Evolutionary conservation across 2,888 invertebrate genomes (phyloP).

Genomic region (Hydroisotoma schaefferi): DNA sequence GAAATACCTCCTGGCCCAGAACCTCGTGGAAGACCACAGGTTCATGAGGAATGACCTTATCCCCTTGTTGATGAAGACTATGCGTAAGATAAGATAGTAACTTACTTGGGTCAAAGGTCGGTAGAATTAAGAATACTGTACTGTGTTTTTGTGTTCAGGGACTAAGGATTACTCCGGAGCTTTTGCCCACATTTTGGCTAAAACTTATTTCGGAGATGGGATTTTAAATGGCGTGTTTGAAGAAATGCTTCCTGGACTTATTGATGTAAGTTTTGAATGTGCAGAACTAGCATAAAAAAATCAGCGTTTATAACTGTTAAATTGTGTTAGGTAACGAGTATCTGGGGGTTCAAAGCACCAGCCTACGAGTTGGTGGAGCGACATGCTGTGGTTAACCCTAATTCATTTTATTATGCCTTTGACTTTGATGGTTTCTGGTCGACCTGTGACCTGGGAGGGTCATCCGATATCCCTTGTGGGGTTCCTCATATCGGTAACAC

Average conservation of each 20-base stretch:
- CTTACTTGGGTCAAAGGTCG: not conserved
- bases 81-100: constrained; percentile 17
- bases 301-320: too few species aligned
- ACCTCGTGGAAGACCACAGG: constrained; percentile 14
- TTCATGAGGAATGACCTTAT: constrained; percentile 35
- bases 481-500: not conserved
- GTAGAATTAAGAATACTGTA: too few species aligned
- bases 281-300: too few species aligned
- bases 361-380: constrained; percentile 31
- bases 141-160: not conserved
- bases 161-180: constrained; percentile 23
- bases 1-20: constrained; percentile 26
- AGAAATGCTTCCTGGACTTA: constrained; percentile 32
- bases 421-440: constrained; percentile 35
- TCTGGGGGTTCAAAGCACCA: constrained; percentile 36
- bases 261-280: constrained; percentile 26
- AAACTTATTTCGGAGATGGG: constrained; percentile 30
- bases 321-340: constrained; percentile 28
- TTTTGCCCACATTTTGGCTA: constrained; percentile 22
- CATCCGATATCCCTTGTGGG: constrained; percentile 19
- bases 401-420: constrained; percentile 38
- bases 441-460: constrained; percentile 22
- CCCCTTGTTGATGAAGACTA: constrained; percentile 21
- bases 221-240: constrained; percentile 23
- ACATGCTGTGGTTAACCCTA: constrained; percentile 32